A percentile compares a stretch with the other conserved stretches of the same genome.
phyloP scores from a whole-genome alignment of 1,140 invertebrate genomes.

The Megalonaias nervosa region DNA sequence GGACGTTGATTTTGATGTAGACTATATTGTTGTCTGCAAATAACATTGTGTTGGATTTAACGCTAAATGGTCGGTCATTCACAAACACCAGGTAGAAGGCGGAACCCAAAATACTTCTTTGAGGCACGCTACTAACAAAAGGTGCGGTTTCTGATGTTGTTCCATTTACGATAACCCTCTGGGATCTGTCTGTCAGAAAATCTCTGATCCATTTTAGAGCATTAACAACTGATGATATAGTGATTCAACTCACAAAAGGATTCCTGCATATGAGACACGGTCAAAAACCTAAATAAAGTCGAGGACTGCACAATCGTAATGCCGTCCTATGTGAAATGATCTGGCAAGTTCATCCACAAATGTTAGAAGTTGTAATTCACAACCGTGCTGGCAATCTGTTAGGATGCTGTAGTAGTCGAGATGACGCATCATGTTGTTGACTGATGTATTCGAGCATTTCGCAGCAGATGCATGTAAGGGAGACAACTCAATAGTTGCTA shows the following conservation, averaged over 20 bases:
- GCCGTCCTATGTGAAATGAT: slow-evolving; percentile 12
- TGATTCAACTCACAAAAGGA: slow-evolving; percentile 38
- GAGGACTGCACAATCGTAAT: slow-evolving; percentile 35
- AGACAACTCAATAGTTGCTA: slow-evolving; percentile 23
- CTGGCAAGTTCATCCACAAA: slow-evolving; percentile 29
- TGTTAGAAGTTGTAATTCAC: slow-evolving; percentile 31
- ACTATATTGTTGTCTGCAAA: slow-evolving; percentile 43
- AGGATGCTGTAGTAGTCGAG: slow-evolving; percentile 29
- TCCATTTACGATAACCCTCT: slow-evolving; percentile 35
- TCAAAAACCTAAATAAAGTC: slow-evolving; percentile 45
- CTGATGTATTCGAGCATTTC: slow-evolving; percentile 43
- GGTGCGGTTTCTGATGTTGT: slow-evolving; percentile 14
- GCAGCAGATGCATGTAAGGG: slow-evolving; percentile 30
- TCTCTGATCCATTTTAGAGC: slow-evolving; percentile 25
- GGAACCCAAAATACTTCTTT: slow-evolving; percentile 30
- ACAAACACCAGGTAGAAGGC: slow-evolving; percentile 33
- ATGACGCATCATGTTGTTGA: slow-evolving; percentile 30
- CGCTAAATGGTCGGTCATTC: slow-evolving; percentile 35
- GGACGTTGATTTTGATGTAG: slow-evolving; percentile 12
- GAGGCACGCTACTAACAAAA: slow-evolving; percentile 38
- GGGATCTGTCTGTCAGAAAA: slow-evolving; percentile 34
- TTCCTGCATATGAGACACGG: slow-evolving; percentile 32
- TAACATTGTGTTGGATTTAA: slow-evolving; percentile 27
- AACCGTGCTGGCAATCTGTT: slow-evolving; percentile 34
- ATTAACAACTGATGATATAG: slow-evolving; percentile 37